These are phyloP conservation scores for Melanerpes formicivorus DNA, from an alignment of 2,113 vertebrate genomes.

Conservation along the genomic window DNA sequence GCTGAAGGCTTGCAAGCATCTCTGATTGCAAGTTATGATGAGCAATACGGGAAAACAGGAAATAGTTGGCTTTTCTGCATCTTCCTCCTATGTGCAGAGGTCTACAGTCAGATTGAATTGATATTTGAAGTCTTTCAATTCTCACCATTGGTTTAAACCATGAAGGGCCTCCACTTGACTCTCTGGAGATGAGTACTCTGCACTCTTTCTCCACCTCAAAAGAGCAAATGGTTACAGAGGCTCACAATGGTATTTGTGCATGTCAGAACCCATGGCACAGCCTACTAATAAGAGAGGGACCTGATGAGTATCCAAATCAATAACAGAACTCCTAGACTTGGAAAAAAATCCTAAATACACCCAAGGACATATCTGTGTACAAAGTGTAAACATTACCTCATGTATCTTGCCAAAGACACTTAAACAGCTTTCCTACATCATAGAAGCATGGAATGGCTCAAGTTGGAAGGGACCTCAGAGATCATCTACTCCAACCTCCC, in stretches of 20 bases:
- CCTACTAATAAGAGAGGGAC: background rate
- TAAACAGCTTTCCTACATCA: background rate
- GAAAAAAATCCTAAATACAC: background rate
- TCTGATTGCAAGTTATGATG: background rate
- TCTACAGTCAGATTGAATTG: background rate
- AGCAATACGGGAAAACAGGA: background rate
- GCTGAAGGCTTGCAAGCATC: background rate
- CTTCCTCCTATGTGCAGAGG: background rate
- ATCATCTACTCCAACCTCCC: too few relatives aligned
- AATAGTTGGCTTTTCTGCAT: background rate
- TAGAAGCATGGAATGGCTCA: too few relatives aligned
- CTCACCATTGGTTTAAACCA: background rate
- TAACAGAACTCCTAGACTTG: background rate
- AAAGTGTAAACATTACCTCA: background rate
- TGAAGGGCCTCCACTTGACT: background rate
- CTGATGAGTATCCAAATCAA: background rate
- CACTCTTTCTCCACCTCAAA: background rate
- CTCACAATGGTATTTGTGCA: background rate
- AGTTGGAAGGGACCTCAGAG: too few relatives aligned
- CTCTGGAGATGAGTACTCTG: background rate
- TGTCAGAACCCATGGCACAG: background rate
- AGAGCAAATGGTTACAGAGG: background rate
- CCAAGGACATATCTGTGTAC: background rate
- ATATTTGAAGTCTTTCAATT: background rate
- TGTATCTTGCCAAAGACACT: constrained; percentile 1